phyloP scores from a whole-genome alignment of 2,797 vertebrate genomes.

The Setipinna tenuifilis region DNA sequence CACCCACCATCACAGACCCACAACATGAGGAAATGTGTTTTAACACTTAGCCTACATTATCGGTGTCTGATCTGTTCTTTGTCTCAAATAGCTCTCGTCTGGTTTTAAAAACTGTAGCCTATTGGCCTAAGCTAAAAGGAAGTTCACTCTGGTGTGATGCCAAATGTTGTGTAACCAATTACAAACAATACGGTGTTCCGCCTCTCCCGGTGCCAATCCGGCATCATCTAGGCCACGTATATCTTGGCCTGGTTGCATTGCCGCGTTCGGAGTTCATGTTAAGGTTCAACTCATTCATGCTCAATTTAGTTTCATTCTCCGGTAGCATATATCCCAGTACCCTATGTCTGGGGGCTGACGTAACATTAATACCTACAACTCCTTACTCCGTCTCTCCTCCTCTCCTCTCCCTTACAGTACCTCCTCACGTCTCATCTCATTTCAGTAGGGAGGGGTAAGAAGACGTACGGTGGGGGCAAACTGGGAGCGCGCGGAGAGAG shows the following conservation, averaged over 20 bases:
- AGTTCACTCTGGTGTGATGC: not conserved
- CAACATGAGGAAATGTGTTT: not conserved
- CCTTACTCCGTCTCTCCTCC: constrained; percentile 14
- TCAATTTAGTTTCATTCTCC: not conserved
- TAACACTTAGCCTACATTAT: not conserved
- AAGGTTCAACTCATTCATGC: not conserved
- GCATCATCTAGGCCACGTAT: not conserved
- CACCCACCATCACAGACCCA: not conserved
- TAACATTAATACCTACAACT: constrained; percentile 26
- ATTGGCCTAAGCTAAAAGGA: not conserved
- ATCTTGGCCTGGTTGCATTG: no score
- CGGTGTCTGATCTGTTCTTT: not conserved
- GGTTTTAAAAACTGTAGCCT: not conserved
- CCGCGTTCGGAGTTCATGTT: not conserved
- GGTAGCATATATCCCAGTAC: not conserved
- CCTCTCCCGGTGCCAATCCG: not conserved
- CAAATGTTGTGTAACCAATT: not conserved
- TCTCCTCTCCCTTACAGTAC: not conserved
- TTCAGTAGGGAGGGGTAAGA: constrained; percentile 10
- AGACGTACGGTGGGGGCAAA: constrained; percentile 23
- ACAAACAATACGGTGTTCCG: not conserved
- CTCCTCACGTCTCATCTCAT: constrained; percentile 6
- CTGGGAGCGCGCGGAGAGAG: constrained; percentile 47
- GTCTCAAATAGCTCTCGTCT: not conserved
- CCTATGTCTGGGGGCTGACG: constrained; percentile 15